These are phyloP conservation scores for Chitala chitala DNA, from an alignment of 2,113 vertebrate species.

Conservation along the genomic window DNA sequence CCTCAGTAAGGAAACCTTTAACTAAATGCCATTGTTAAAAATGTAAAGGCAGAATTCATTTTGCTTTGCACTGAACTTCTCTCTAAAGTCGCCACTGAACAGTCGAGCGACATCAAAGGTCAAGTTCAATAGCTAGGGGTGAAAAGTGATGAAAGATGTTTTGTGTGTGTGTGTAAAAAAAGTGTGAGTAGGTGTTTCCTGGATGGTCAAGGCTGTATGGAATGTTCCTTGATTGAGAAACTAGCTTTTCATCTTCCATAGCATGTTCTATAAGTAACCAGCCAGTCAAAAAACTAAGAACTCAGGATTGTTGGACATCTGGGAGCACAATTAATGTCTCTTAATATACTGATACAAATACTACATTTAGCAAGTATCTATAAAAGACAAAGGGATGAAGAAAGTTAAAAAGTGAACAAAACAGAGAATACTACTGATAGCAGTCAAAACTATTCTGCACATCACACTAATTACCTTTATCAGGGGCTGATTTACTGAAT, in stretches of 20 bases:
- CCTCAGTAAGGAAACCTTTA: not conserved
- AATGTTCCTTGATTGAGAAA: constrained; percentile 25
- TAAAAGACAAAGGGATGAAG: constrained; percentile 21
- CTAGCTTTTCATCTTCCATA: constrained; percentile 31
- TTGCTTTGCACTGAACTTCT: not conserved
- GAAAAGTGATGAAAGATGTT: not conserved
- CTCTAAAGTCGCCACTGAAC: constrained; percentile 4
- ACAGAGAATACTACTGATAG: not conserved
- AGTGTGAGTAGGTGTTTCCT: constrained; percentile 31
- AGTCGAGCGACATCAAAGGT: constrained; percentile 39
- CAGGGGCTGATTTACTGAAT: not conserved
- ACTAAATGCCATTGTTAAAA: no score
- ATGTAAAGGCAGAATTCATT: not conserved
- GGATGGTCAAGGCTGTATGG: constrained; percentile 25
- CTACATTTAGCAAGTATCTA: constrained; percentile 30
- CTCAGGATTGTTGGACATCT: constrained; percentile 54
- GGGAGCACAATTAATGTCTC: constrained; percentile 13
- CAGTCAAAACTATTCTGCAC: not conserved
- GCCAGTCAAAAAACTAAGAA: constrained; percentile 46
- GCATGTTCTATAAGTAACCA: constrained; percentile 39
- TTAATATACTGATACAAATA: constrained; percentile 41
- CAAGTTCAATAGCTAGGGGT: constrained; percentile 37
- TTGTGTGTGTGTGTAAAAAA: not conserved
- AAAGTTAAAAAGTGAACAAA: not conserved
- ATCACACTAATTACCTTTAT: not conserved